Evolutionary conservation across 1,140 invertebrate genomes (phyloP).

Genomic region (Leptinotarsa texana): DNA sequence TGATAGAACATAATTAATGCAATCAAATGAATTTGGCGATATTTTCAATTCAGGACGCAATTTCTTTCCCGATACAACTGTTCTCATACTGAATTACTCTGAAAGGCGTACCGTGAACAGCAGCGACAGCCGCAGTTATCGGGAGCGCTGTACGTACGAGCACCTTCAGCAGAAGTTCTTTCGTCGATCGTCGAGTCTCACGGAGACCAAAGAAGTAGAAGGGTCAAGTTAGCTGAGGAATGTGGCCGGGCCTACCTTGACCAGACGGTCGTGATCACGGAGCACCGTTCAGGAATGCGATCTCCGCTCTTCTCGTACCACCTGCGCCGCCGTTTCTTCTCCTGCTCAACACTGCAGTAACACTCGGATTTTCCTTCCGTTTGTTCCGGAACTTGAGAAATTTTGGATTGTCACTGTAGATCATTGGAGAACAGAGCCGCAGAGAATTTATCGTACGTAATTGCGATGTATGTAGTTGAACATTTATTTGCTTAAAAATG

Average conservation of each 20-base stretch:
- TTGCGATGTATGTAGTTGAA: too few species aligned
- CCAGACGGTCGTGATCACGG: constrained; percentile 48
- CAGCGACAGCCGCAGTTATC: not conserved
- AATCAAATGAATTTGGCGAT: too few species aligned
- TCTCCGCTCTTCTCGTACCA: constrained; percentile 37
- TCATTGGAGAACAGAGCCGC: too few species aligned
- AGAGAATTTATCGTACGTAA: too few species aligned
- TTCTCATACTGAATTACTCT: too few species aligned
- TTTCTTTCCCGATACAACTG: too few species aligned
- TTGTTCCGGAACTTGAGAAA: too few species aligned
- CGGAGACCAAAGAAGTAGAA: constrained; percentile 25
- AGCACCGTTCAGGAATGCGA: constrained; percentile 49
- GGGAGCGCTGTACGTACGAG: not conserved
- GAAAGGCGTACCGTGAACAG: not conserved
- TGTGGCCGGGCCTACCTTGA: constrained; percentile 51
- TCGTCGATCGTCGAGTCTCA: not conserved
- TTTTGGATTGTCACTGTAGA: too few species aligned
- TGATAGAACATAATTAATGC: too few species aligned
- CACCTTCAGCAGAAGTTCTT: constrained; percentile 4
- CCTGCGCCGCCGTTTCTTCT: not conserved
- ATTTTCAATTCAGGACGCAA: too few species aligned
- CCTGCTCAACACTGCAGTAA: not conserved
- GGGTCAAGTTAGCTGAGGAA: constrained; percentile 47
- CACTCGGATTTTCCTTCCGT: too few species aligned
- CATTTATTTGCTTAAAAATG: too few species aligned